Evolutionary conservation across 2,113 vertebrate genomes (phyloP).

Genomic region (Ophiodon elongatus): DNA sequence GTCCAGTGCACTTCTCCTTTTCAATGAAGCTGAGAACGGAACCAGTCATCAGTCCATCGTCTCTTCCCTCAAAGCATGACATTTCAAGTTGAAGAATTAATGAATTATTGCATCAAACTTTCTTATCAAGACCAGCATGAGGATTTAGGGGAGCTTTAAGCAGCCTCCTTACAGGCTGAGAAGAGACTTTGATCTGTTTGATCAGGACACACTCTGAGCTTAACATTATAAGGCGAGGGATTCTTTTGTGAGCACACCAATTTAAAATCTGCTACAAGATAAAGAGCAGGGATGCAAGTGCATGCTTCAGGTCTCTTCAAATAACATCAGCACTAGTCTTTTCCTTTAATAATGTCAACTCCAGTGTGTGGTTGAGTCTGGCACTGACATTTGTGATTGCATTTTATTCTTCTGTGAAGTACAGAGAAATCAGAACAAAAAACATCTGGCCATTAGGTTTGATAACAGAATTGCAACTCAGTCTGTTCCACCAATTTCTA

Average conservation of each 20-base stretch:
- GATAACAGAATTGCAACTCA: conserved; percentile 13
- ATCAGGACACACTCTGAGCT: conserved; percentile 53
- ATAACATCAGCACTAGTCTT: conserved; percentile 21
- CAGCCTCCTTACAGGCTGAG: conserved; percentile 42
- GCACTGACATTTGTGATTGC: not conserved
- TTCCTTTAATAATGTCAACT: conserved; percentile 4
- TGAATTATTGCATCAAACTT: conserved; percentile 39
- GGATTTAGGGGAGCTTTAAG: conserved; percentile 19
- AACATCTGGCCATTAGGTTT: conserved; percentile 29
- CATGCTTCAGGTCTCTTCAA: conserved; percentile 8
- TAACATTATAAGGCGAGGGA: conserved; percentile 34
- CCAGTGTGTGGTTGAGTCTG: not conserved
- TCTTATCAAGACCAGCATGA: conserved; percentile 36
- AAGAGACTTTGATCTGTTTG: conserved; percentile 60
- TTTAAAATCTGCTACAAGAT: conserved; percentile 47
- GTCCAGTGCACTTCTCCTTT: not conserved
- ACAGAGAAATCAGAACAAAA: not conserved
- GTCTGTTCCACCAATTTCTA: conserved; percentile 15
- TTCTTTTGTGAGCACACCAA: conserved; percentile 33
- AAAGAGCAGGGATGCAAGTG: conserved; percentile 18
- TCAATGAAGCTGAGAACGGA: not conserved
- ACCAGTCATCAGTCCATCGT: not conserved
- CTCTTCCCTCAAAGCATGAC: conserved; percentile 1
- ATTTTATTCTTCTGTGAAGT: not conserved
- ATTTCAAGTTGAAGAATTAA: conserved; percentile 53